Evolutionary conservation across 2,888 invertebrate genomes (phyloP).

Genomic region (Hyposoter dolosus): DNA sequence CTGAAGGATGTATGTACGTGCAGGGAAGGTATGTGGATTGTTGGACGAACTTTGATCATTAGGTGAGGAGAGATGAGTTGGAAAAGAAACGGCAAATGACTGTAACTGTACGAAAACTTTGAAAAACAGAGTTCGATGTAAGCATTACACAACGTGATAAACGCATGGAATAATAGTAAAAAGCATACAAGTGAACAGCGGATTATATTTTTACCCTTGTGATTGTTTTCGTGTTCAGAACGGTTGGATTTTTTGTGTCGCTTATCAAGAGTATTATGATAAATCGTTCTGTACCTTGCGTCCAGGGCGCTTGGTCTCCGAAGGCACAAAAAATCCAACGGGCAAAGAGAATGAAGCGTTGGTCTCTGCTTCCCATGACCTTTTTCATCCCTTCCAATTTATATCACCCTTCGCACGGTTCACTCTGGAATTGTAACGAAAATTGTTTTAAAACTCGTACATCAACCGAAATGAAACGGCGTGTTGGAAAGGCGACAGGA

Average conservation of each 20-base stretch:
- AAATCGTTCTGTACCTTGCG: constrained; percentile 49
- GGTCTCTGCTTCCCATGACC: constrained; percentile 66
- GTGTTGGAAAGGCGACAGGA: neutral
- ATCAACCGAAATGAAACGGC: constrained; percentile 74
- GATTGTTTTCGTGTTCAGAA: constrained; percentile 40
- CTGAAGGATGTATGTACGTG: constrained; percentile 39
- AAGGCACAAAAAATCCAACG: neutral
- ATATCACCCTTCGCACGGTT: constrained; percentile 64
- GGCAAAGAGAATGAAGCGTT: constrained; percentile 6
- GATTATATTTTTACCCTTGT: constrained; percentile 11
- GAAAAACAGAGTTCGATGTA: neutral
- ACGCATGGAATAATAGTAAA: constrained; percentile 2
- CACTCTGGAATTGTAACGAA: constrained; percentile 74
- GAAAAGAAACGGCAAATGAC: constrained; percentile 14
- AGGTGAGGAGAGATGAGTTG: constrained; percentile 39
- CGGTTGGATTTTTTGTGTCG: constrained; percentile 15
- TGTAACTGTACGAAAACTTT: neutral
- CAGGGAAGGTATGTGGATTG: constrained; percentile 29
- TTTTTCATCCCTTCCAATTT: constrained; percentile 68
- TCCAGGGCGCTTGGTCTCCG: constrained; percentile 20
- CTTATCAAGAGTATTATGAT: constrained; percentile 59
- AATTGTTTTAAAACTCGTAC: constrained; percentile 78
- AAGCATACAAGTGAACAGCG: constrained; percentile 16
- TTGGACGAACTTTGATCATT: constrained; percentile 56
- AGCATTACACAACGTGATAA: constrained; percentile 18